Evolutionary conservation across 2,888 invertebrate genomes (phyloP), one percentile per base, ranked within the genome.

Genomic region (Chironomus riparius): DNA sequence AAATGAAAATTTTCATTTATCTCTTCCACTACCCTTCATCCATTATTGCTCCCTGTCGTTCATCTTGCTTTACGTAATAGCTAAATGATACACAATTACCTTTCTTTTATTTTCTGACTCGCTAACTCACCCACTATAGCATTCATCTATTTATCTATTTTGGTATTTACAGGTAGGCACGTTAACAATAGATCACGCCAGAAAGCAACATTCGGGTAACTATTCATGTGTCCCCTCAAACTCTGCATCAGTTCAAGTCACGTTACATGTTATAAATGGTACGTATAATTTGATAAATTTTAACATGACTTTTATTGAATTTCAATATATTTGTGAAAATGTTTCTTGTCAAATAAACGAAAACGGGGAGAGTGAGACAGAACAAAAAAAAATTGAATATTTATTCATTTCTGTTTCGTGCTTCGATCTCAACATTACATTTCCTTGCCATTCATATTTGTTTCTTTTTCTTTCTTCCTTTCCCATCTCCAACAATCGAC

Each of bases 171-270:
- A 84, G 84, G 82, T 83, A 79, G 83, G 84, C 78, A 82, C 83
- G 78, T 81, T 84, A 79, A 82, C 84, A 80, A 84, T 84, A 80
- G 83, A 83, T 77, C 82, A 83, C 77, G 83, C 83, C 76, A 81
- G 81, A 73, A 84, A 83, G 78, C 81, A 80, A 79, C 84, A 84
- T 79, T 83, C 83, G 61, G 84, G 92, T 80, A 92, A 92, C 85
- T 97, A 96, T 86, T 94, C 95, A 75, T 94, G 95, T 86, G 88
- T 91, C 80, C 94, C 96, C 78, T 92, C 92, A 80, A 96, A 95
- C 85, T 88, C 93, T 79, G 91, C 92, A 84, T 90, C 92, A 77
- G 92, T 92, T 78, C 92, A 91, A 83, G 92, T 93, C 78, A 88
- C 92, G 81, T 88, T 94, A 79, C 93, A 93, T 85, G 93, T 94